Base-by-base conservation (phyloP, 2,113 vertebrate species). In the Equus quagga region DNA sequence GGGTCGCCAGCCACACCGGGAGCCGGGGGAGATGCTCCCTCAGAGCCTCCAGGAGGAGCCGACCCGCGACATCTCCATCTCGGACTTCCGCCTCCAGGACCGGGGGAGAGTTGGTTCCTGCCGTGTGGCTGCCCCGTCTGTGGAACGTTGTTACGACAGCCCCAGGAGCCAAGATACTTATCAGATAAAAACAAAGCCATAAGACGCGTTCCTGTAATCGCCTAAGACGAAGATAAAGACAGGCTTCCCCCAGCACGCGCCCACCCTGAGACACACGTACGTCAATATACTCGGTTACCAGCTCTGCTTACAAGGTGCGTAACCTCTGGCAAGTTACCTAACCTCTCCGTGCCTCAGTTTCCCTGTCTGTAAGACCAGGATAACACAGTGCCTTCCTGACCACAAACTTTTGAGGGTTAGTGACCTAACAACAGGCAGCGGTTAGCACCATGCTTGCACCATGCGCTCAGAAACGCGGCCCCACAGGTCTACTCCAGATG, bases 41-140 rank as follows among this genome's bases (percentile, higher is more conserved):
- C 12, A 0, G 1, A 1, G 36, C n/a, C 24, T 17, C 9, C 0
- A 11, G 17, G 26, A 41, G 56, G 7, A 41, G 8, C 51, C 78
- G 13, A 4, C 18, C 33, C 1, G 56, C 1, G 3, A 44, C 41
- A 19, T 41, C 33, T 12, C 0, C 8, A 33, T 5, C 51, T 31
- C n/a, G 6, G 64, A 23, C 21, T 7, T 17, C 33, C 8, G 26
- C 21, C 36, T 80, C 17, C 9, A 33, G 36, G 36, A 46, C 8
- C 2, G 6, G 10, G 23, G 17, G 56, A 8, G 15, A 21, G 21
- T 26, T 5, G 5, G 3, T 15, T 67, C 23, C 36, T 23, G 33
- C 31, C 2, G 5, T 26, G 12, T 60, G 31, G 49, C 54, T 31
- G 1, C 11, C 60, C 15, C 0, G 4, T 1, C 56, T 67, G 31